A percentile compares a stretch with the other conserved stretches of the same genome.
Conservation (phyloP, 2,113 vertebrate species). For the human (Homo sapiens) region DNA sequence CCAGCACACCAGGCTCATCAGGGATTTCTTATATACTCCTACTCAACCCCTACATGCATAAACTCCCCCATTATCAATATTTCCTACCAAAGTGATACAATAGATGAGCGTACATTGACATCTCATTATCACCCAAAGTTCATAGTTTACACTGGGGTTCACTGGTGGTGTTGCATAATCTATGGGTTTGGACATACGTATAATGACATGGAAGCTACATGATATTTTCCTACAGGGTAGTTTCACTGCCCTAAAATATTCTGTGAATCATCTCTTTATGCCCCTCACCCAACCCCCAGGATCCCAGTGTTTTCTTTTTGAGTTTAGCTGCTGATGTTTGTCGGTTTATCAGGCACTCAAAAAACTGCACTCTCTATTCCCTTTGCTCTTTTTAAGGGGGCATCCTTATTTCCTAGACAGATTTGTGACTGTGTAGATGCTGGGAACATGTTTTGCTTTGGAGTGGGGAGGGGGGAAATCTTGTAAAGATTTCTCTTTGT, state of each 20-base stretch:
- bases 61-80: neutral
- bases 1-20: too few relatives aligned
- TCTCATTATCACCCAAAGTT: rapidly evolving
- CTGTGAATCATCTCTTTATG: rapidly evolving
- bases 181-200: neutral
- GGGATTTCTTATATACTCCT: neutral
- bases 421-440: neutral
- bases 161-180: neutral
- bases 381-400: neutral
- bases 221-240: neutral
- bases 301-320: neutral
- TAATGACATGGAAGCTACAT: rapidly evolving
- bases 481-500: neutral
- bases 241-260: neutral
- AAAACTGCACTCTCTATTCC: neutral
- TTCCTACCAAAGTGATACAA: rapidly evolving
- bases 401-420: neutral
- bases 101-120: rapidly evolving
- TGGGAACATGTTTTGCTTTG: neutral
- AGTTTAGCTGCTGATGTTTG: neutral
- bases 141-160: too few relatives aligned
- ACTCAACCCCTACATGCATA: rapidly evolving
- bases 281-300: neutral
- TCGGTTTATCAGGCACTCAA: neutral
- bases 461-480: neutral